A percentile compares a stretch with the other conserved stretches of the same genome.
These are phyloP conservation scores for Scolopax rusticola DNA, from an alignment of 2,797 vertebrate genomes.

Conservation along the genomic window DNA sequence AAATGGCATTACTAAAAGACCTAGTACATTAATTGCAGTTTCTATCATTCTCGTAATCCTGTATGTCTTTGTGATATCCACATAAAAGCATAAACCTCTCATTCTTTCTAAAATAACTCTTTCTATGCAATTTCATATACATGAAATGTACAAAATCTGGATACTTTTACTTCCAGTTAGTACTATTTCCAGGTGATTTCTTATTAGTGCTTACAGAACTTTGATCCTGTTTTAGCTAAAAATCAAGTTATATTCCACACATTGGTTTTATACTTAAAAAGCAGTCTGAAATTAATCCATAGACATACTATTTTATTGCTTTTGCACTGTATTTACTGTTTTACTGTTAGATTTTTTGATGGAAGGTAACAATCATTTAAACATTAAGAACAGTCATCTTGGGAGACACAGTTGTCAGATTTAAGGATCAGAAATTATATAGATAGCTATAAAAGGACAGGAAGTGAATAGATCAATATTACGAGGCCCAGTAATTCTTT, in stretches of 20 bases:
- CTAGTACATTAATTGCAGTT: neutral
- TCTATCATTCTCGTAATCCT: neutral
- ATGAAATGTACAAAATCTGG: neutral
- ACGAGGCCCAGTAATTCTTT: conserved; percentile 69
- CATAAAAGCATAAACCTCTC: neutral
- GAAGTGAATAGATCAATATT: conserved; percentile 74
- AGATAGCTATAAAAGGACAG: conserved; percentile 73
- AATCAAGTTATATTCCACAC: neutral
- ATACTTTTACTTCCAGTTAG: neutral
- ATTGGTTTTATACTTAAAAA: neutral
- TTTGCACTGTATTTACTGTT: conserved; percentile 27
- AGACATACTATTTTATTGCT: neutral
- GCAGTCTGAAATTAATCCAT: neutral
- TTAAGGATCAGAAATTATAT: conserved; percentile 75
- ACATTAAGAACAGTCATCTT: conserved; percentile 56
- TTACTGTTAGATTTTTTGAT: conserved; percentile 45
- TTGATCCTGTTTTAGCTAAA: conserved; percentile 28
- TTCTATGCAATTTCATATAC: neutral
- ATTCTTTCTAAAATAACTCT: neutral
- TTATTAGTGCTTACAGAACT: neutral
- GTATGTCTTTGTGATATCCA: neutral
- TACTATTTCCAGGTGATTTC: conserved; percentile 17
- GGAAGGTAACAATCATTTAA: conserved; percentile 55
- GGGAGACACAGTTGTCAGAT: conserved; percentile 64
- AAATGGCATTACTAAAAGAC: neutral